phyloP scores from a whole-genome alignment of 1,140 invertebrate genomes.

The Bombus difficillimus region DNA sequence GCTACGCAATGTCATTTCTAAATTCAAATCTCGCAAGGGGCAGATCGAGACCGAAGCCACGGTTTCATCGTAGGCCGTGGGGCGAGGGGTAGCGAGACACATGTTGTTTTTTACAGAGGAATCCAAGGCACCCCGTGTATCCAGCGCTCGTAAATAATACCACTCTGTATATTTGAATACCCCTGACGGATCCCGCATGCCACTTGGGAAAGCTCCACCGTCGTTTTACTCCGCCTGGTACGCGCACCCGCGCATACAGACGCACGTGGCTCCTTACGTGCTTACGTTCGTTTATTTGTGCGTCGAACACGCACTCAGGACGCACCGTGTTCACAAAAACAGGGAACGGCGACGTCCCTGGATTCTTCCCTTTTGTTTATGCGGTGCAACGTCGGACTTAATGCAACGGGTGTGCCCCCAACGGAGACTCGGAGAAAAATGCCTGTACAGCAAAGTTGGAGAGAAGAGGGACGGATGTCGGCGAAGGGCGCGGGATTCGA shows the following conservation, averaged over 20 bases:
- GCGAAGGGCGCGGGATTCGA: conserved; percentile 46
- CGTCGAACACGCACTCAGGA: conserved; percentile 11
- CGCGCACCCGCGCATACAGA: neutral
- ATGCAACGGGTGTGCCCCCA: conserved; percentile 44
- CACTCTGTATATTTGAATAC: conserved; percentile 80
- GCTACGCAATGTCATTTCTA: neutral
- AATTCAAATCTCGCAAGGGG: conserved; percentile 31
- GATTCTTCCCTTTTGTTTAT: conserved; percentile 64
- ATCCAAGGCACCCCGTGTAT: conserved; percentile 64
- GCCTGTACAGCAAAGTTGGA: neutral
- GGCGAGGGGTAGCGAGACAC: conserved; percentile 38
- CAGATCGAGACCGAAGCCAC: neutral
- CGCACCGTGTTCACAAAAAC: neutral
- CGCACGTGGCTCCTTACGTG: conserved; percentile 5
- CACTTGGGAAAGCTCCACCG: conserved; percentile 66
- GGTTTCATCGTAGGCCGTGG: neutral
- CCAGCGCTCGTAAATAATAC: conserved; percentile 79
- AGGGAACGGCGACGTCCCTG: neutral
- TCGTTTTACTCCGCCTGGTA: conserved; percentile 37
- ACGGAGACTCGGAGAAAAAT: neutral
- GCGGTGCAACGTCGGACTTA: conserved; percentile 64
- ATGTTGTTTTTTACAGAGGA: conserved; percentile 63
- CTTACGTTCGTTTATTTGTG: conserved; percentile 28
- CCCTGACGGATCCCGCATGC: conserved; percentile 78
- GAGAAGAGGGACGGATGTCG: neutral